These are phyloP conservation scores for Eledona agricola DNA, from an alignment of 2,888 invertebrate genomes.

Conservation along the genomic window DNA sequence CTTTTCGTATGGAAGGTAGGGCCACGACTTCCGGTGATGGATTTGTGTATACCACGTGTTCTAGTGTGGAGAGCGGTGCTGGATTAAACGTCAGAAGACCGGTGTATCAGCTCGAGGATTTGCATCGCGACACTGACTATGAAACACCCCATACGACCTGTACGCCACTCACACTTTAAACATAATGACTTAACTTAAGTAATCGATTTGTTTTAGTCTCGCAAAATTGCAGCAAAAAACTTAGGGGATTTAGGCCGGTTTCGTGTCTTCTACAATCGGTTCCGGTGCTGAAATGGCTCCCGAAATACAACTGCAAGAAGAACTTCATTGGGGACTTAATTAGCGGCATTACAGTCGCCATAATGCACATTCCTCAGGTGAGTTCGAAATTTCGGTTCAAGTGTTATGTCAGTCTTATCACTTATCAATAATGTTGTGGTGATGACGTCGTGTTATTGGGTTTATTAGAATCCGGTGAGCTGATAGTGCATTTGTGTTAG, in stretches of 20 bases:
- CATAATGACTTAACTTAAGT: slow-evolving; percentile 4
- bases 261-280: slow-evolving; percentile 54
- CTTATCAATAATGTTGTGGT: too few relatives aligned
- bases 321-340: slow-evolving; percentile 76
- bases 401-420: too few relatives aligned
- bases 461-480: too few relatives aligned
- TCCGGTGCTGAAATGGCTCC: slow-evolving; percentile 72
- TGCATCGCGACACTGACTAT: slow-evolving; percentile 72
- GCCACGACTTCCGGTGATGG: slow-evolving; percentile 1
- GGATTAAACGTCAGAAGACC: slow-evolving; percentile 66
- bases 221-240: slow-evolving; percentile 38
- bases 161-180: slow-evolving; percentile 45
- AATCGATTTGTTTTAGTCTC: slow-evolving; percentile 42
- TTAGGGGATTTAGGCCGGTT: slow-evolving; percentile 39
- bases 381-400: too few relatives aligned
- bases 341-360: slow-evolving; percentile 84
- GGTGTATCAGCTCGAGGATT: slow-evolving; percentile 73
- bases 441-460: too few relatives aligned
- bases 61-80: slow-evolving; percentile 23
- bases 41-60: slow-evolving; percentile 8
- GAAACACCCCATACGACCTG: slow-evolving; percentile 64
- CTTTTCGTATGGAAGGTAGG: slow-evolving; percentile 21
- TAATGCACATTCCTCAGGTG: slow-evolving; percentile 83
- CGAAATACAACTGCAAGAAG: slow-evolving; percentile 68
- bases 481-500: too few relatives aligned